Percentiles rank a stretch among this genome's conserved stretches.
Conservation (phyloP, 2,888 invertebrate genomes). For the Drosophila antonietae region DNA sequence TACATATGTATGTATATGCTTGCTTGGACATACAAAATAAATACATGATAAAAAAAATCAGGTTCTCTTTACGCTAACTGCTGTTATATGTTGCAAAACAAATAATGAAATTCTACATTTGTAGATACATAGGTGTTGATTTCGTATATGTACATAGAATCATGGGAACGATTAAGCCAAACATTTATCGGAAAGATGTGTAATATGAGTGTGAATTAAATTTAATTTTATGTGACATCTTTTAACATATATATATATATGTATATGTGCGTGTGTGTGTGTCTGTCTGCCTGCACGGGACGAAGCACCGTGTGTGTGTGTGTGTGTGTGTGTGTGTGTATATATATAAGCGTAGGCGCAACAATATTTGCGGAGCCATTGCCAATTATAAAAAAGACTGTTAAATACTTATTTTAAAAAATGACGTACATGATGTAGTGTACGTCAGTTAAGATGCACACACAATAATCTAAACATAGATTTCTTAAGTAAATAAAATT, state of each 20-base stretch:
- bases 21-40: constrained; percentile 1
- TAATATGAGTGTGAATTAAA: constrained; percentile 14
- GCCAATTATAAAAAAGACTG: constrained; percentile 73
- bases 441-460: background rate
- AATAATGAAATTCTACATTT: too few relatives aligned
- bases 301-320: too few relatives aligned
- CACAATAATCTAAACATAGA: background rate
- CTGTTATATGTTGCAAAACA: too few relatives aligned
- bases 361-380: constrained; percentile 65
- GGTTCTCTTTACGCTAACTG: background rate
- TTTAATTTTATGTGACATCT: constrained; percentile 20
- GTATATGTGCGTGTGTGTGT: too few relatives aligned
- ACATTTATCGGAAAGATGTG: constrained; percentile 6
- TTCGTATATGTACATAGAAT: background rate
- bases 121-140: constrained; percentile 9
- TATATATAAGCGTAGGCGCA: constrained; percentile 16
- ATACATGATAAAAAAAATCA: constrained; percentile 4
- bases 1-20: background rate
- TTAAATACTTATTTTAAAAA: constrained; percentile 54
- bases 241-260: background rate
- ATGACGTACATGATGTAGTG: background rate
- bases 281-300: too few relatives aligned
- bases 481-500: constrained; percentile 2
- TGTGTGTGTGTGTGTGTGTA: too few relatives aligned
- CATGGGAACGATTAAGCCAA: constrained; percentile 20